Conservation (phyloP, 2,888 invertebrate species). For the Callosobruchus maculatus region DNA sequence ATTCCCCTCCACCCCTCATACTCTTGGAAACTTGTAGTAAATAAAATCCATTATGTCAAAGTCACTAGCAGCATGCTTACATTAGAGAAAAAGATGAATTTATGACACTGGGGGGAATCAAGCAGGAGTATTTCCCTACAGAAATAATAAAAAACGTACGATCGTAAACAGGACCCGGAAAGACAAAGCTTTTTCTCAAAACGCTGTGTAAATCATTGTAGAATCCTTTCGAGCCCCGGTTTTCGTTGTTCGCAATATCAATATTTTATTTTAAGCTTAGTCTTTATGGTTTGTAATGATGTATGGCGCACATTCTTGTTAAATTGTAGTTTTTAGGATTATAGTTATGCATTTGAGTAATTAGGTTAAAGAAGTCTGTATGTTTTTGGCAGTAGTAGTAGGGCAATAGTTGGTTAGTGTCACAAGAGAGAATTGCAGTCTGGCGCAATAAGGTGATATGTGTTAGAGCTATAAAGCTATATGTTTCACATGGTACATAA, state of each 20-base stretch:
- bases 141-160: not conserved
- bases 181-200: not conserved
- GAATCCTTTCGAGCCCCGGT: not conserved
- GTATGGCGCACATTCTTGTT: not conserved
- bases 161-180: not conserved
- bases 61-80: too few species aligned
- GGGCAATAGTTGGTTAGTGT: too few species aligned
- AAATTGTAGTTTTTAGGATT: not conserved
- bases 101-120: not conserved
- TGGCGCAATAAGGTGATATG: too few species aligned
- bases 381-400: too few species aligned
- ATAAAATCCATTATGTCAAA: too few species aligned
- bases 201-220: not conserved
- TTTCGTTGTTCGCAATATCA: not conserved
- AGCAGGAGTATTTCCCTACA: not conserved
- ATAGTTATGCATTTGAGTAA: not conserved
- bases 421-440: too few species aligned
- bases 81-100: not conserved
- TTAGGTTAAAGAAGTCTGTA: too few species aligned
- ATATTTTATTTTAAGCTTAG: not conserved
- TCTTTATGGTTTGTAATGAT: not conserved
- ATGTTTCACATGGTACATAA: too few species aligned
- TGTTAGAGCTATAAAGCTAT: too few species aligned
- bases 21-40: too few species aligned
- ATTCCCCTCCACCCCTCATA: too few species aligned